These are phyloP conservation scores for Mesitornis unicolor DNA, from an alignment of 2,113 vertebrate species.

Conservation along the genomic window DNA sequence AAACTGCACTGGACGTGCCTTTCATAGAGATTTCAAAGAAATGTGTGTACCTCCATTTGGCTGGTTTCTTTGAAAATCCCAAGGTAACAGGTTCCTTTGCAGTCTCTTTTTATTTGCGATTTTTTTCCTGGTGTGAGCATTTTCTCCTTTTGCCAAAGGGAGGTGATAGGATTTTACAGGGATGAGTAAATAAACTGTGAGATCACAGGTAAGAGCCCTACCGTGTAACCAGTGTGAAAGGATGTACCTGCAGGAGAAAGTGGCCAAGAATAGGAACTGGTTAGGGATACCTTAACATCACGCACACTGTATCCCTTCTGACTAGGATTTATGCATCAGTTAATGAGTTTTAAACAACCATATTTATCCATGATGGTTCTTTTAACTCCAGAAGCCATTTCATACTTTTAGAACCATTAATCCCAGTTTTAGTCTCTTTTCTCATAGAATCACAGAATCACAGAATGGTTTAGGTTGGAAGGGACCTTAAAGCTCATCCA, in stretches of 20 bases:
- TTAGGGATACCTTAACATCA: background rate
- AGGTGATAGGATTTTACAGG: rapidly evolving
- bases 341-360: background rate
- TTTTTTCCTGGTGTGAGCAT: background rate
- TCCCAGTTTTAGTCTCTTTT: background rate
- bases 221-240: background rate
- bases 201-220: background rate
- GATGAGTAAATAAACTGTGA: background rate
- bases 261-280: background rate
- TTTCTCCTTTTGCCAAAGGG: background rate
- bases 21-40: background rate
- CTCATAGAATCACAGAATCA: too few relatives aligned
- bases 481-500: too few relatives aligned
- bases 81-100: background rate
- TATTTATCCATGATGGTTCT: background rate
- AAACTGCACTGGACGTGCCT: background rate
- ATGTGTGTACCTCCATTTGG: background rate
- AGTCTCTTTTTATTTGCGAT: background rate
- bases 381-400: background rate
- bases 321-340: background rate
- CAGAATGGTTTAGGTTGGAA: too few relatives aligned
- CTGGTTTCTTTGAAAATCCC: background rate
- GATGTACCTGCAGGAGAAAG: background rate
- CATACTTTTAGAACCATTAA: background rate
- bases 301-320: background rate